Base-by-base conservation (phyloP, 2,113 vertebrate genomes). In the Rhinogobius similis region DNA sequence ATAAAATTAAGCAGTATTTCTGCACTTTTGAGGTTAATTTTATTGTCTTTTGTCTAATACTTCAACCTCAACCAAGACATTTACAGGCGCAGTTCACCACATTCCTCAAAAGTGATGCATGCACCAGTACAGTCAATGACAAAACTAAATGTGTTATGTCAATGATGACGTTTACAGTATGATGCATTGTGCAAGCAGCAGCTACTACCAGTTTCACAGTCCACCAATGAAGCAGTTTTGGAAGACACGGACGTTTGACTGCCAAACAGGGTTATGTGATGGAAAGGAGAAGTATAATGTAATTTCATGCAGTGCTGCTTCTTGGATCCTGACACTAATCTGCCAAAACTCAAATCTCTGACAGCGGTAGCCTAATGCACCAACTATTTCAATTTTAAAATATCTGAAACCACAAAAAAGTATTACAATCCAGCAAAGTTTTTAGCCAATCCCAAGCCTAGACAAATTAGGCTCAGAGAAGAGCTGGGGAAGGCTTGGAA, bases 281-380 rank as follows among this genome's bases (percentile, higher is more conserved):
- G 55, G 24, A 58, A 29, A 29, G 55, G 24, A 58, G 13, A 8
- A 58, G 23, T 58, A 9, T 18, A 16, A 16, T 29, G 55, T 29
- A 29, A 58, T 58, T 58, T 58, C 55, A 58, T 20, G 55, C 55
- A 27, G 55, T 5, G 26, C 55, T 58, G 55, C 55, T 16, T 29
- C 26, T 58, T 29, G 55, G 55, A 58, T 58, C 55, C 55, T 29
- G 55, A 14, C 5, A 14, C 55, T 58, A 29, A 58, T 58, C 55
- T 58, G 6, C 14, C 26, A 27, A 58, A 58, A 27, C 55, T 24
- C 52, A 55, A 12, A 23, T 55, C 23, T 55, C 52, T 24, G 23
- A 55, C 52, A 55, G 10, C 12, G 23, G 52, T 12, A n/a, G 52
- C 11, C n/a, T 53, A 12, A 5, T 9, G 46, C 46, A n/a, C 46